Percentiles rank a stretch among this genome's conserved stretches.
Conservation (phyloP, 2,888 invertebrate genomes). For the Sussaba pulchella region DNA sequence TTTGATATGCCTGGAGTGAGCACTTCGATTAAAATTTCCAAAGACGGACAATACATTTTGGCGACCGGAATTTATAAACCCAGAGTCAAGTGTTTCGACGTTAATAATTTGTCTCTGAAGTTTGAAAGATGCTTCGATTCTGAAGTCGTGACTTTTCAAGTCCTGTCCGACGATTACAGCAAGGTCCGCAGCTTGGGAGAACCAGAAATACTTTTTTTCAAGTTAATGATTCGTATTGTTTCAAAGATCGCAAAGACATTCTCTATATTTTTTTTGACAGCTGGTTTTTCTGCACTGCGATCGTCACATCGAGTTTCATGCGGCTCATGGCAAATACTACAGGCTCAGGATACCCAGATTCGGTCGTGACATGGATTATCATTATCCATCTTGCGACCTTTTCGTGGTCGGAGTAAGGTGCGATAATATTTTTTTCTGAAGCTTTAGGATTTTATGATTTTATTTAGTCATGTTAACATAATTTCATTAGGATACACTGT, state of each 20-base stretch:
- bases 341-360: slow-evolving; percentile 96
- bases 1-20: slow-evolving; percentile 99
- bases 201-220: neutral
- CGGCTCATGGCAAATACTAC: slow-evolving; percentile 96
- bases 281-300: slow-evolving; percentile 95
- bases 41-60: slow-evolving; percentile 96
- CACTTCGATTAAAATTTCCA: slow-evolving; percentile 92
- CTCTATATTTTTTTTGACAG: slow-evolving; percentile 84
- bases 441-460: no score
- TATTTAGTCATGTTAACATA: no score
- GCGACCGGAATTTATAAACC: slow-evolving; percentile 99
- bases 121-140: slow-evolving; percentile 99
- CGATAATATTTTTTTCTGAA: no score
- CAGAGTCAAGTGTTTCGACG: slow-evolving; percentile 97
- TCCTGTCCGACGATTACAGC: slow-evolving; percentile 97
- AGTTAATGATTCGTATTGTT: no score
- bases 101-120: slow-evolving; percentile 97
- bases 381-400: slow-evolving; percentile 95
- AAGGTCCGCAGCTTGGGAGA: slow-evolving; percentile 88
- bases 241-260: neutral
- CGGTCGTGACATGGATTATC: slow-evolving; percentile 97
- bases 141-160: slow-evolving; percentile 97
- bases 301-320: slow-evolving; percentile 97
- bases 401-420: slow-evolving; percentile 96
- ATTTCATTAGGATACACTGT: no score